Percentiles rank a stretch among this genome's conserved stretches.
These are phyloP conservation scores for Rotaria socialis DNA, from an alignment of 2,888 invertebrate genomes.

Conservation along the genomic window DNA sequence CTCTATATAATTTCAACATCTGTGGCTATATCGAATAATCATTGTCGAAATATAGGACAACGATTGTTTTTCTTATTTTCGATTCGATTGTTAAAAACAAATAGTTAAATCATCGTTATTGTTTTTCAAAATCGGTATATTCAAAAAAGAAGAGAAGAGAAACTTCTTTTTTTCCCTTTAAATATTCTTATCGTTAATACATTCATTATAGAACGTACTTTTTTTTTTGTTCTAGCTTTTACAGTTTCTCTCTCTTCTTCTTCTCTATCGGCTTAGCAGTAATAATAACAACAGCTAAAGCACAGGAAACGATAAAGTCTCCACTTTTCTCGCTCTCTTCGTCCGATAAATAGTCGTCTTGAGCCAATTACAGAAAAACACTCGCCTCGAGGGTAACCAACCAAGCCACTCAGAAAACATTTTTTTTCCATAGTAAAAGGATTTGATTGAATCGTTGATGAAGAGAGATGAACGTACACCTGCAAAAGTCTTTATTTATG, in stretches of 20 bases:
- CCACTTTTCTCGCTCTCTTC: background rate
- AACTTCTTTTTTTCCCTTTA: background rate
- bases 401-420: conserved; percentile 22
- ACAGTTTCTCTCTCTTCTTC: background rate
- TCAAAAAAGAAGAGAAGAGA: background rate
- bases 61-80: background rate
- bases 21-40: background rate
- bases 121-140: background rate
- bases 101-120: background rate
- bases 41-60: conserved; percentile 4
- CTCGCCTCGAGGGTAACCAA: conserved; percentile 1
- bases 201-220: background rate
- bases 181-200: background rate
- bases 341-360: background rate
- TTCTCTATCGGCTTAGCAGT: conserved; percentile 7
- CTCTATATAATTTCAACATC: conserved; percentile 6
- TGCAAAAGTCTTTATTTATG: background rate
- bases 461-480: background rate
- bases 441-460: conserved; percentile 32
- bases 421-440: background rate
- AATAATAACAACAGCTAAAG: conserved; percentile 5
- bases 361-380: conserved; percentile 23
- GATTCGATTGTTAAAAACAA: background rate
- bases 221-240: background rate
- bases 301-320: background rate